Evolutionary conservation across 2,888 invertebrate genomes (phyloP).

Genomic region (Keiferia lycopersicella): DNA sequence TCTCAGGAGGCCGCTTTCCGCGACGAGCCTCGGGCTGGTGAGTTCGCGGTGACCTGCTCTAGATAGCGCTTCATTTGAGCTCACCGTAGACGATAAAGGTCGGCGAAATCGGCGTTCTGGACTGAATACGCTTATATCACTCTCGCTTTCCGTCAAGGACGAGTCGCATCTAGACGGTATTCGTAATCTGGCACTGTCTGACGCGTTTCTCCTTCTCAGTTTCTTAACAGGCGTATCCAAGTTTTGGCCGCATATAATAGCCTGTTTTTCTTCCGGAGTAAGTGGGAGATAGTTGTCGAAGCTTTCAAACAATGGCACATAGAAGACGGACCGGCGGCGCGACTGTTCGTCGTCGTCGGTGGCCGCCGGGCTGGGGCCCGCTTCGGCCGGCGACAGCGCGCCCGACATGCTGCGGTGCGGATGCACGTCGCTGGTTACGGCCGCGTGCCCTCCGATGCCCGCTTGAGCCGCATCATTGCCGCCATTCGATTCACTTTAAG

Average conservation of each 20-base stretch:
- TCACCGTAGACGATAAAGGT: conserved; percentile 69
- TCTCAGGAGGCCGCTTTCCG: conserved; percentile 60
- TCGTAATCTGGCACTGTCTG: conserved; percentile 55
- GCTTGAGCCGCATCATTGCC: conserved; percentile 60
- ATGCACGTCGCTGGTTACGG: conserved; percentile 65
- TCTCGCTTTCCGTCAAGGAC: conserved; percentile 74
- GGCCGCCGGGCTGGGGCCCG: conserved; percentile 53
- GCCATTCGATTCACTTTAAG: conserved; percentile 63
- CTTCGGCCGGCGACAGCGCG: conserved; percentile 52
- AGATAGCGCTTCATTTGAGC: conserved; percentile 70
- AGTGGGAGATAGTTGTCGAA: conserved; percentile 81
- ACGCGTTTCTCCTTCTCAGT: conserved; percentile 60
- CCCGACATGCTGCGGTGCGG: conserved; percentile 45
- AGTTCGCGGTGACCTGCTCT: conserved; percentile 67
- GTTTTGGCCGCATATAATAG: conserved; percentile 64
- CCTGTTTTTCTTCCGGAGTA: conserved; percentile 72
- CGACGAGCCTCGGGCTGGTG: conserved; percentile 67
- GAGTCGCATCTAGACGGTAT: conserved; percentile 61
- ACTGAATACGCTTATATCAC: conserved; percentile 68
- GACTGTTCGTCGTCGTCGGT: conserved; percentile 74
- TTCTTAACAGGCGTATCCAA: conserved; percentile 50
- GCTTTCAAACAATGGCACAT: conserved; percentile 85
- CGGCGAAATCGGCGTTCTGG: conserved; percentile 65
- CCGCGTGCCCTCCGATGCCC: conserved; percentile 52
- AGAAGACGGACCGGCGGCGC: conserved; percentile 87